Percentiles rank a stretch among this genome's conserved stretches.
Conservation (phyloP, 1,140 invertebrate species). For the Drosophila santomea region DNA sequence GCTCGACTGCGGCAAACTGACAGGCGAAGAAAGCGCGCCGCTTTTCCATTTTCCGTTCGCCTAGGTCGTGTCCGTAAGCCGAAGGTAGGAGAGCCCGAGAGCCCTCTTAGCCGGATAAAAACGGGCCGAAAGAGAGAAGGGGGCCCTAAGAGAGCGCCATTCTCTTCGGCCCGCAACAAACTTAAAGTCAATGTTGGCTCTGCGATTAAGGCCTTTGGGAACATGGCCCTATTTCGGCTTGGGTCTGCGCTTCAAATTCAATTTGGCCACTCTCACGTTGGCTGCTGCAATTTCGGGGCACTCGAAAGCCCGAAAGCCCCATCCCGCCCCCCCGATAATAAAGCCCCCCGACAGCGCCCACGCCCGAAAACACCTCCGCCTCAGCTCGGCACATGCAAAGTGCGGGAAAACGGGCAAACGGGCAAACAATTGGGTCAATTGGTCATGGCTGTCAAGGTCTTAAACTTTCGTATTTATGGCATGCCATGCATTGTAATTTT, state of each 20-base stretch:
- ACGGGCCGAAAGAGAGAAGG: slow-evolving; percentile 31
- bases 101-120: slow-evolving; percentile 61
- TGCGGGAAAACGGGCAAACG: slow-evolving; percentile 25
- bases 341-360: neutral
- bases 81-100: slow-evolving; percentile 25
- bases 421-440: slow-evolving; percentile 74
- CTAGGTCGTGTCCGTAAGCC: slow-evolving; percentile 54
- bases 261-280: slow-evolving; percentile 53
- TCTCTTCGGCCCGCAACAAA: slow-evolving; percentile 26
- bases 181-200: slow-evolving; percentile 24
- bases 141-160: neutral
- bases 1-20: slow-evolving; percentile 81
- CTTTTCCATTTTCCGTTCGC: slow-evolving; percentile 43
- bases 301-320: slow-evolving; percentile 21
- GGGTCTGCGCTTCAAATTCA: slow-evolving; percentile 69
- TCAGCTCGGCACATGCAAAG: slow-evolving; percentile 56
- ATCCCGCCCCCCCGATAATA: neutral
- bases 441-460: slow-evolving; percentile 79
- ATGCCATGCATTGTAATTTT: slow-evolving; percentile 74
- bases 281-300: slow-evolving; percentile 33
- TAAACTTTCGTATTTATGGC: slow-evolving; percentile 77
- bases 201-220: slow-evolving; percentile 29
- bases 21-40: slow-evolving; percentile 41
- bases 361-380: slow-evolving; percentile 41
- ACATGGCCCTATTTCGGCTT: slow-evolving; percentile 49